Percentiles rank a stretch among this genome's conserved stretches.
Conservation (phyloP, 2,888 invertebrate species). For the Clistopyga incitator region DNA sequence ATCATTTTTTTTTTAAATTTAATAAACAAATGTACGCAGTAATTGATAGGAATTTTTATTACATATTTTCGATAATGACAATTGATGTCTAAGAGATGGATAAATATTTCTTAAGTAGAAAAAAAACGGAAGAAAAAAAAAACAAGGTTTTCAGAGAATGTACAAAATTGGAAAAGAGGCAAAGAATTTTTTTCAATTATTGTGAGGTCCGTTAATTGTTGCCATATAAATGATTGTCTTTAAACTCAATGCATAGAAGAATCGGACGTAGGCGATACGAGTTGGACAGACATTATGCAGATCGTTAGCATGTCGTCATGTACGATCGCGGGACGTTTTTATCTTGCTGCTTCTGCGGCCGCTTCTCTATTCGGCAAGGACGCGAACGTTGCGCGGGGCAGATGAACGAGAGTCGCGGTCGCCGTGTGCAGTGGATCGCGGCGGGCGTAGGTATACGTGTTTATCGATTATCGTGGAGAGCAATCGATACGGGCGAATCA, state of each 20-base stretch:
- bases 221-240: background rate
- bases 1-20: too few species aligned
- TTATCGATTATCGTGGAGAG: slow-evolving; percentile 79
- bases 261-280: slow-evolving; percentile 40
- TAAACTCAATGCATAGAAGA: slow-evolving; percentile 41
- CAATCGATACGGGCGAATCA: slow-evolving; percentile 81
- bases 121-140: too few species aligned
- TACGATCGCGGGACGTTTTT: background rate
- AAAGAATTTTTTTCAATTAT: too few species aligned
- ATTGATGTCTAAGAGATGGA: too few species aligned
- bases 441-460: slow-evolving; percentile 70
- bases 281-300: slow-evolving; percentile 11
- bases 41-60: too few species aligned
- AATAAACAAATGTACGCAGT: too few species aligned
- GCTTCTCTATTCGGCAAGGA: slow-evolving; percentile 70
- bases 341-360: slow-evolving; percentile 30
- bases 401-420: slow-evolving; percentile 44
- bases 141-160: too few species aligned
- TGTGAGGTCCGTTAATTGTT: background rate
- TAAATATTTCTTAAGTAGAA: background rate
- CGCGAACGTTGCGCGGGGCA: slow-evolving; percentile 47
- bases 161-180: too few species aligned
- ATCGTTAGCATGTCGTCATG: slow-evolving; percentile 26
- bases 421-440: slow-evolving; percentile 22
- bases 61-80: too few species aligned